A percentile compares a stretch with the other conserved stretches of the same genome.
phyloP scores from a whole-genome alignment of 2,888 invertebrate species.

The Rhogogaster chlorosoma region DNA sequence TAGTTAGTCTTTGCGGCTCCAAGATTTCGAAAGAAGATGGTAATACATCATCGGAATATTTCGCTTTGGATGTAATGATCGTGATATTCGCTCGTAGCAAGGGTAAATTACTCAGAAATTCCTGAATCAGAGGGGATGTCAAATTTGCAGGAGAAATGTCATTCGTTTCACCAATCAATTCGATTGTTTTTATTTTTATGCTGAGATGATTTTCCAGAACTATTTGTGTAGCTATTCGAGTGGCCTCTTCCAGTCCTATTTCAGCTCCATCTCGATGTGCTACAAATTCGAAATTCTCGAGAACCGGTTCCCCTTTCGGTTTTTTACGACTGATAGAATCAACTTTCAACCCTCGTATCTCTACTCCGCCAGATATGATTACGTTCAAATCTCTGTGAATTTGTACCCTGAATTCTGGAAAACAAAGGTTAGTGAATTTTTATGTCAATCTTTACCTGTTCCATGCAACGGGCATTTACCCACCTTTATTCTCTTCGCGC shows the following conservation, averaged over 20 bases:
- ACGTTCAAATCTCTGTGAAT: constrained; percentile 75
- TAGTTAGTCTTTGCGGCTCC: constrained; percentile 80
- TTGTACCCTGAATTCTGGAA: constrained; percentile 74
- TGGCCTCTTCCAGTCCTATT: constrained; percentile 64
- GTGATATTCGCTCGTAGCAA: constrained; percentile 84
- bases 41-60: constrained; percentile 71
- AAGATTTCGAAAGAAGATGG: constrained; percentile 80
- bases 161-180: constrained; percentile 70
- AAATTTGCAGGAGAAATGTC: constrained; percentile 69
- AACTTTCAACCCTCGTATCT: constrained; percentile 81
- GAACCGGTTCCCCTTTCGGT: constrained; percentile 78
- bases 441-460: neutral
- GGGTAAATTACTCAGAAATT: constrained; percentile 84
- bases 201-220: constrained; percentile 78
- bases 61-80: constrained; percentile 75
- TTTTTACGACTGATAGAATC: constrained; percentile 79
- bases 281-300: constrained; percentile 81
- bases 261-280: constrained; percentile 76
- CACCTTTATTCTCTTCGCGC: constrained; percentile 68
- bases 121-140: constrained; percentile 80
- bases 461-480: constrained; percentile 41
- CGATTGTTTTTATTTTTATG: constrained; percentile 71
- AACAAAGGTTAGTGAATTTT: neutral
- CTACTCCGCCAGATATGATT: constrained; percentile 80
- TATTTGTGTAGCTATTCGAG: constrained; percentile 77